phyloP scores from a whole-genome alignment of 2,888 invertebrate species.

The Leptothorax acervorum region DNA sequence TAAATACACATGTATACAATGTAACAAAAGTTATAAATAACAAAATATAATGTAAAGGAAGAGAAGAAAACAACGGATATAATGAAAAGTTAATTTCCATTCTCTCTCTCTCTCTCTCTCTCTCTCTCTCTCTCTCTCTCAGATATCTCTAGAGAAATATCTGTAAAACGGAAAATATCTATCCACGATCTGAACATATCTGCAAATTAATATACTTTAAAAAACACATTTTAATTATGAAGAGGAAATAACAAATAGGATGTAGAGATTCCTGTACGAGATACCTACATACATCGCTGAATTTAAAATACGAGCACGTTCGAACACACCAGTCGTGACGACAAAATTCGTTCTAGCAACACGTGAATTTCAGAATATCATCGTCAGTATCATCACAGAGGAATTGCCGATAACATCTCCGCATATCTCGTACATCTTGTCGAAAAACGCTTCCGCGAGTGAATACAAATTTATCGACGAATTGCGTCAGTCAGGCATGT shows the following conservation, averaged over 20 bases:
- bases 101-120: not conserved
- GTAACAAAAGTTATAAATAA: not conserved
- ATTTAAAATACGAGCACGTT: not conserved
- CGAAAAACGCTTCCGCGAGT: too few species aligned
- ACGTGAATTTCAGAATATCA: conserved; percentile 2
- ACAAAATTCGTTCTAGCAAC: not conserved
- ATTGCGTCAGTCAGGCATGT: too few species aligned
- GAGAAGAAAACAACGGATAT: not conserved
- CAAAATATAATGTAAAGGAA: not conserved
- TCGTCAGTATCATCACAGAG: not conserved
- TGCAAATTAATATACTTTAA: not conserved
- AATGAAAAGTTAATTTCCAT: not conserved
- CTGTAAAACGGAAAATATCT: not conserved
- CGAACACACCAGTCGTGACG: not conserved
- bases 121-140: not conserved
- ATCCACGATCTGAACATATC: not conserved
- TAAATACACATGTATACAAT: not conserved
- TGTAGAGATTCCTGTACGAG: not conserved
- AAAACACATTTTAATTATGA: conserved; percentile 1
- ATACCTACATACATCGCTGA: not conserved
- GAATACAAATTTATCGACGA: not conserved
- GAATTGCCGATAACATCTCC: not conserved
- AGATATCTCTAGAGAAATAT: not conserved
- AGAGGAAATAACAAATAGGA: not conserved
- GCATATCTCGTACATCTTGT: not conserved